Evolutionary conservation across 2,113 vertebrate species (phyloP), one percentile per base, ranked within the genome.

Genomic region (Nansenia antarctica): DNA sequence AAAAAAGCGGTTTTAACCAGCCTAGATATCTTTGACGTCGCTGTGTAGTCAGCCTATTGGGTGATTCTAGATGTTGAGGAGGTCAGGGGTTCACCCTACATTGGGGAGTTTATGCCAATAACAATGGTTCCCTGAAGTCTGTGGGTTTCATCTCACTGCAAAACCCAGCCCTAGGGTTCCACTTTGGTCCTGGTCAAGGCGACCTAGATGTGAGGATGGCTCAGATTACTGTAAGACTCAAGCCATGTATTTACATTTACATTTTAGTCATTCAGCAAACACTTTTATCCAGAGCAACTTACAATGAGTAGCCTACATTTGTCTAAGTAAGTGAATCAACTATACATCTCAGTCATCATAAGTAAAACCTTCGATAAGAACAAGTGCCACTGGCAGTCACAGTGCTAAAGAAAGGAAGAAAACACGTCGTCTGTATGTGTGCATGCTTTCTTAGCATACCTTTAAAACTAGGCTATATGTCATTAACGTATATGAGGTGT

Each of bases 31-130:
- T 49, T n/a, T 49, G 45, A 14, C n/a, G 18, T 24, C 3, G 18
- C 45, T n/a, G 18, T 18, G 24, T 22, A 9, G 11, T 54, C 24
- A 14, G 15, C 1, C 5, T 18, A 29, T 31, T 15, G 15, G 62
- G 52, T 54, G 65, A 58, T 37, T 67, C 8, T 12, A 26, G 34
- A 39, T 27, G 52, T 37, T n/a, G n/a, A n/a, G 20, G 5, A 39
- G 52, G 65, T 55, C 31, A 42, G 27, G 15, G 24, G 39, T 52
- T 65, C 29, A 53, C 11, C 15, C 63, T 65, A 47, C 45, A 57
- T 32, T 32, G 39, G 65, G 49, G 34, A 54, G 52, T 42, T 34
- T 29, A 53, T 20, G 27, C 62, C 12, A 67, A 67, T 34, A 67
- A 27, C 49, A 67, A 67, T 58, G 22, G 65, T 42, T 42, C 34